A percentile compares a stretch with the other conserved stretches of the same genome.
Evolutionary conservation across 2,113 vertebrate species (phyloP).

Genomic region (Rhagologus leucostigma): DNA sequence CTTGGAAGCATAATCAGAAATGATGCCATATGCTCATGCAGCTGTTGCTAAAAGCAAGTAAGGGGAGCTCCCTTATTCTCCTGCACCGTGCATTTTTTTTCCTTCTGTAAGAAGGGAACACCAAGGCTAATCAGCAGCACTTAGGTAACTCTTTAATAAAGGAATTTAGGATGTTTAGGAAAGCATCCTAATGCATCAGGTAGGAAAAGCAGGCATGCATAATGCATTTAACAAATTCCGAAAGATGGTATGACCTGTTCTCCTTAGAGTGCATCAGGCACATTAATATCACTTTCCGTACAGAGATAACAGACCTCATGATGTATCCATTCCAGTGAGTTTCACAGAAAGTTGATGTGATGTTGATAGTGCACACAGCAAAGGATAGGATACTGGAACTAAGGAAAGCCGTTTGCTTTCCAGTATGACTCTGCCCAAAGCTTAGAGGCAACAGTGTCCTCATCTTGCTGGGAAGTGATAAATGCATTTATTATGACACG

Average conservation of each 20-base stretch:
- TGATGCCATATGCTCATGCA: not conserved
- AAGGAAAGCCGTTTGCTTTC: not conserved
- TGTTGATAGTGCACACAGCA: not conserved
- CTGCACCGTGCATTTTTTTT: not conserved
- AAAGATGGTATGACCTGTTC: not conserved
- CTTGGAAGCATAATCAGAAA: not conserved
- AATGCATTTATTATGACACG: not conserved
- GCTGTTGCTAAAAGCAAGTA: not conserved
- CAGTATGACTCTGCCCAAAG: not conserved
- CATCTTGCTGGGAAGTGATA: not conserved
- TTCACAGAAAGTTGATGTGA: not conserved
- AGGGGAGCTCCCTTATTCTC: not conserved
- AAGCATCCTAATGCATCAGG: not conserved
- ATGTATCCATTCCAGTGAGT: not conserved
- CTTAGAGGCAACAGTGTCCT: not conserved
- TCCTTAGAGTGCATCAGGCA: not conserved
- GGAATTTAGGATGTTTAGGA: not conserved
- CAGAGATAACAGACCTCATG: not conserved
- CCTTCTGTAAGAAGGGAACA: not conserved
- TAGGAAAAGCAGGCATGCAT: not conserved
- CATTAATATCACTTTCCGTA: not conserved
- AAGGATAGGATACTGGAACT: not conserved
- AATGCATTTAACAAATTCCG: not conserved
- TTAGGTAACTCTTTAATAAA: not conserved
- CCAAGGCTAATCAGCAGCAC: not conserved